These are phyloP conservation scores for Dendrocopos noguchii DNA, from an alignment of 2,113 vertebrate genomes.

Conservation along the genomic window DNA sequence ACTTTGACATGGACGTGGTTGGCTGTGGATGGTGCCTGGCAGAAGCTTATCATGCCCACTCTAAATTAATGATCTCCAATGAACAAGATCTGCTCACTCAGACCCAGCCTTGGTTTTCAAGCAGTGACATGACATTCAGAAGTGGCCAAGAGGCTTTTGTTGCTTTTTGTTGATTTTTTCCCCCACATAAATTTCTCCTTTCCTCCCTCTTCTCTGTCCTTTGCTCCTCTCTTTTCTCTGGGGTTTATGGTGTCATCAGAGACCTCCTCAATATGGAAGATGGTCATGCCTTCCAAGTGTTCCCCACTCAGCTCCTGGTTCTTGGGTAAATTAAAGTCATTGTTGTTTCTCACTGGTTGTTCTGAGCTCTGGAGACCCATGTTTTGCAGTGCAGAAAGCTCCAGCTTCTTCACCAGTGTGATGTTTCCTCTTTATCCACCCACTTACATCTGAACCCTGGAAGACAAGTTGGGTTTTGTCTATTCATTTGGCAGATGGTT, in stretches of 20 bases:
- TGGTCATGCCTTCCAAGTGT: background rate
- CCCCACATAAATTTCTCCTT: background rate
- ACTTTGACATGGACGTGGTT: background rate
- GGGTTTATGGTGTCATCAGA: background rate
- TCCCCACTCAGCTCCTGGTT: background rate
- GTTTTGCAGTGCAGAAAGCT: background rate
- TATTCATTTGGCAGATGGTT: conserved; percentile 63
- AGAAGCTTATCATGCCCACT: conserved; percentile 41
- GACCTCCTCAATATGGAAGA: background rate
- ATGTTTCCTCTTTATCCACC: conserved; percentile 44
- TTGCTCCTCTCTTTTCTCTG: background rate
- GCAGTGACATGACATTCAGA: conserved; percentile 16
- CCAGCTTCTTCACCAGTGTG: background rate
- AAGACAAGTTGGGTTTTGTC: conserved; percentile 63
- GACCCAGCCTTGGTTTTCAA: background rate
- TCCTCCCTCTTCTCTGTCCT: background rate
- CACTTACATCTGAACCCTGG: conserved; percentile 50
- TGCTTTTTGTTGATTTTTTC: background rate
- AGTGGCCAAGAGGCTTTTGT: background rate
- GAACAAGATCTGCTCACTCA: conserved; percentile 2
- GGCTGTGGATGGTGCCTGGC: conserved; percentile 8
- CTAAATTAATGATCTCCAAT: conserved; percentile 46
- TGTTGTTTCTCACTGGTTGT: conserved; percentile 1
- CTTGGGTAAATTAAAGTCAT: background rate
- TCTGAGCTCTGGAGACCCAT: conserved; percentile 15